Conservation (phyloP, 2,113 vertebrate species). For the Pluvianellus socialis region DNA sequence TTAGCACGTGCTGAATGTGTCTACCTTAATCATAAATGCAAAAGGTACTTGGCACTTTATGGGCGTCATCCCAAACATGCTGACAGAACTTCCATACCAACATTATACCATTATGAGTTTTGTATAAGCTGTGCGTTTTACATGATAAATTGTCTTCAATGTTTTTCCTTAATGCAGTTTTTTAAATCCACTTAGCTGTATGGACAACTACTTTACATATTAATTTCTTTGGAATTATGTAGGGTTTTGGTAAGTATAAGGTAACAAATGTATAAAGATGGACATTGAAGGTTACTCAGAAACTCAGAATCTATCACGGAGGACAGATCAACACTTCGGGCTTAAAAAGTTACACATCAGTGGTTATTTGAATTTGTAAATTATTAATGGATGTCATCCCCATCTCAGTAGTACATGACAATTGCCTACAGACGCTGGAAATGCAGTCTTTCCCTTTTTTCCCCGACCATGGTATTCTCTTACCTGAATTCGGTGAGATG, state of each 20-base stretch:
- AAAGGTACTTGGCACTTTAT: neutral
- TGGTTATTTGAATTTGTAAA: neutral
- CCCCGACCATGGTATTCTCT: accelerated
- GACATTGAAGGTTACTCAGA: neutral
- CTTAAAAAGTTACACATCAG: neutral
- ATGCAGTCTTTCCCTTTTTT: neutral
- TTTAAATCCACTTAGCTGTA: constrained; percentile 23
- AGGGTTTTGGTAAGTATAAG: neutral
- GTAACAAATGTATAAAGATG: neutral
- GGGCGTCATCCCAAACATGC: neutral
- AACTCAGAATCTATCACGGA: neutral
- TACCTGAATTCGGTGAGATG: constrained; percentile 88
- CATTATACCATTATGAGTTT: neutral
- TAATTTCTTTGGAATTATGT: neutral
- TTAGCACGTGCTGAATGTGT: neutral
- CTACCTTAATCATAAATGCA: neutral
- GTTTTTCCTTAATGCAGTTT: constrained; percentile 1
- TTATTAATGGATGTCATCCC: too few species aligned
- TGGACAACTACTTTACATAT: neutral
- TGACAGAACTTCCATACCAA: neutral
- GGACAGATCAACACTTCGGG: neutral
- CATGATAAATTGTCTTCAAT: neutral
- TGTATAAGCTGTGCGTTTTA: neutral
- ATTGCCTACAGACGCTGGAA: neutral
- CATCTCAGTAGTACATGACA: accelerated